Evolutionary conservation across 30 jellyfish, hydroid and myxozoan species (phyloP), one percentile per base, ranked within the genome.

Genomic region (Catostylus mosaicus): DNA sequence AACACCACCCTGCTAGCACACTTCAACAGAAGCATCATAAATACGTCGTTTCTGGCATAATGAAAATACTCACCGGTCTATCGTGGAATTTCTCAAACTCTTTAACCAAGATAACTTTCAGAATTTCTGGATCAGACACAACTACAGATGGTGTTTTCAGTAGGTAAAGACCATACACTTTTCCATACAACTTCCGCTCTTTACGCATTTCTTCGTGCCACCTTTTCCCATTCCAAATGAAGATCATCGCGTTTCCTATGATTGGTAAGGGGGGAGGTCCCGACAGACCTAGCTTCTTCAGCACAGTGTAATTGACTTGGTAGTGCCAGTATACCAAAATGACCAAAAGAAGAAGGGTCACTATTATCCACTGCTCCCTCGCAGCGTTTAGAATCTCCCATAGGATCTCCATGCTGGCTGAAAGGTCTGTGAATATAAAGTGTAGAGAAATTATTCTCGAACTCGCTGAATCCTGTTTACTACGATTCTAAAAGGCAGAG

Each of bases 201-300:
- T 67, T 50, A 30, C 51, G 63, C 23, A 63, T 24, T 26, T 14
- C 35, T 4, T 40, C 66, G 24, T 65, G 91, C 27, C 66, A 64
- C 4, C 34, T 35, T 35, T 37, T 35, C 18, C 62, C 59, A 23
- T 68, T 7, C 64, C 33, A 43, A 48, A 73, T 8, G 10, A 73
- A 73, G 2, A 12, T 32, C 35, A 27, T 11, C 16, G 33, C 22
- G 30, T 70, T 60, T 11, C 93, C 93, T 70, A 83, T 40, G n/a
- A 83, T 30, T 26, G 93, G 93, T 75, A 61, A 62, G 7, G 93
- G 93, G 7, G 86, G 70, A 1, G 93, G 93, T 9, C 93, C 93
- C 9, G 67, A 67, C 18, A 83, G 38, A 33, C 87, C 87, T 1
- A 83, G 62, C 73, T 71, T 43, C 75, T 60, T 83, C 73, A 83